Conservation (phyloP, 2,113 vertebrate genomes). For the Charadrius vociferus region DNA sequence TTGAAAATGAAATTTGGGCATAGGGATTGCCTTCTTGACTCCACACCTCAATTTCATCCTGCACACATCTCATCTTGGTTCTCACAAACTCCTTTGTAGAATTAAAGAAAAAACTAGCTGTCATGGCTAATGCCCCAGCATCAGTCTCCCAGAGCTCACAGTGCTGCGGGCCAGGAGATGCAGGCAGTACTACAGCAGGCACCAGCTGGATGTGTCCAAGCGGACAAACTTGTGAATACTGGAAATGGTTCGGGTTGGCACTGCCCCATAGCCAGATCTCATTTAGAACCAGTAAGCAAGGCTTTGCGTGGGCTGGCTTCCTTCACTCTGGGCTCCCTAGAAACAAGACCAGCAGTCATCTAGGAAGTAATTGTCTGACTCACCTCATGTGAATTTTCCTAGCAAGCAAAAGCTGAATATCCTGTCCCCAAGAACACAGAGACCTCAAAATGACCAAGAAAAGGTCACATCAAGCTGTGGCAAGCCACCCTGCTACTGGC, state of each 20-base stretch:
- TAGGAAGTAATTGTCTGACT: background rate
- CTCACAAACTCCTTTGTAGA: background rate
- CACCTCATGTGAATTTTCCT: background rate
- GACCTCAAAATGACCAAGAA: background rate
- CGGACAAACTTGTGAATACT: background rate
- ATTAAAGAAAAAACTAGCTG: background rate
- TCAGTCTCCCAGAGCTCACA: background rate
- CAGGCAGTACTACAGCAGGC: background rate
- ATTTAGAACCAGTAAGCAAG: background rate
- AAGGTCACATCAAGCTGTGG: background rate
- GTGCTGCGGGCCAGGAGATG: background rate
- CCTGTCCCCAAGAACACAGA: background rate
- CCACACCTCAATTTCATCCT: background rate
- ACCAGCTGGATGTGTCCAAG: background rate
- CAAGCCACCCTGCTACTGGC: background rate
- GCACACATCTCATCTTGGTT: background rate
- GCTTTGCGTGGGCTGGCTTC: background rate
- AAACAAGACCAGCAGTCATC: background rate
- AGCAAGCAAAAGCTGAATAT: background rate
- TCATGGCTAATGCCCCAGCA: no score
- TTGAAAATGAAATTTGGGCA: background rate
- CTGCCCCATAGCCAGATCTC: background rate
- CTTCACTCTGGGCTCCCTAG: background rate
- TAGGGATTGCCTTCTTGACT: background rate
- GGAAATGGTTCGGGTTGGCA: background rate